Base-by-base conservation (phyloP, 2,888 invertebrate genomes). In the Tachina fera region DNA sequence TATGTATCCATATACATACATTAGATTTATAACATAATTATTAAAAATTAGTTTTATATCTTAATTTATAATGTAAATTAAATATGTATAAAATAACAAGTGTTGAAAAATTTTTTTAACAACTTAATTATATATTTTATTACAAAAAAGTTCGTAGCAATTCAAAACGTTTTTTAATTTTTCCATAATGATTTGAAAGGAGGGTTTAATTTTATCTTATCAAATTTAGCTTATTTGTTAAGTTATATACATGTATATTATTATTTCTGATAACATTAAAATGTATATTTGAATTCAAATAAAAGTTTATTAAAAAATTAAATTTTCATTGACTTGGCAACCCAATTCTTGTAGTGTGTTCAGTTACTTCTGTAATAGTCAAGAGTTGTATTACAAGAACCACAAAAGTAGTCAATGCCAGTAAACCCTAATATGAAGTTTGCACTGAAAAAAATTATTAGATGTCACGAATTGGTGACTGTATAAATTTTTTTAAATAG, bases 31-130 rank as follows among this genome's bases (percentile, higher is more conserved):
- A 61, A 31, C 31, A 11, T 71, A 74, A 47, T 43, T 60, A 22
- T 70, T 43, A 74, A 81, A 80, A 45, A 45, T 19, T 79, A 79
- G 74, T 61, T 79, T 70, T 70, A 65, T 22, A 63, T 72, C 43
- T 83, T 85, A 70, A 65, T 65, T 79, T 79, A 72, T 76, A 72
- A 76, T 86, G 83, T 86, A 86, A 80, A 81, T 86, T 83, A 63
- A 68, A 81, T 75, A 31, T 58, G 49, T 75, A 63, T 74, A 80
- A n/a, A 81, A 72, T 19, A 58, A 60, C 65, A 60, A 78, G 51
- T 47, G 67, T 72, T 72, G 77, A 76, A 51, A 13, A 61, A 11
- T 45, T 80, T 70, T n/a, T 74, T 80, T 81, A 83, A 83, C 60
- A 83, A 76, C 68, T 72, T 43, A 70, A 45, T 56, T n/a, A 53